These are phyloP conservation scores for Crenuchus spilurus DNA, from an alignment of 2,797 vertebrate genomes.

Conservation along the genomic window DNA sequence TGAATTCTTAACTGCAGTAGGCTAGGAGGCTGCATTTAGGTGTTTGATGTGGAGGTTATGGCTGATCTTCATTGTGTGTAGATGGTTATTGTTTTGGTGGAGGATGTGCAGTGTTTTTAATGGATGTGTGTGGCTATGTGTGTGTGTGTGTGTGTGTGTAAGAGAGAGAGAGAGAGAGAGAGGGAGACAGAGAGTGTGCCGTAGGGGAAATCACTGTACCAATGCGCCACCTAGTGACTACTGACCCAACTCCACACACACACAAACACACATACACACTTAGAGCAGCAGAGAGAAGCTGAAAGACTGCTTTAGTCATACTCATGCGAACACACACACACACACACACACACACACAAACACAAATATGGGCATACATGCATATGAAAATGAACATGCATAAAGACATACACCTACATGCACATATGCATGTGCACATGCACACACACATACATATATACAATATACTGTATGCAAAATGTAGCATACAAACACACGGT, in stretches of 20 bases:
- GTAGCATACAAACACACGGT: too few relatives aligned
- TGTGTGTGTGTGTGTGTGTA: not conserved
- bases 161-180: too few relatives aligned
- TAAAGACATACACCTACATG: too few relatives aligned
- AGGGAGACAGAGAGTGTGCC: conserved; percentile 15
- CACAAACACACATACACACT: not conserved
- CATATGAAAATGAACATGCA: too few relatives aligned
- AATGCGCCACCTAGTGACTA: conserved; percentile 93
- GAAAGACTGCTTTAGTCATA: not conserved
- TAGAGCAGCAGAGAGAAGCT: not conserved
- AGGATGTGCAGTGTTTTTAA: conserved; percentile 20
- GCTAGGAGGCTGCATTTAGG: not conserved
- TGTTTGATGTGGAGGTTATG: conserved; percentile 10
- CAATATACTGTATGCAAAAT: too few relatives aligned
- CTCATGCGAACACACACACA: conserved; percentile 7
- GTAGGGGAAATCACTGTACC: conserved; percentile 79
- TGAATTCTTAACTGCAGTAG: too few relatives aligned
- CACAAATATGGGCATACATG: too few relatives aligned
- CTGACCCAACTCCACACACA: conserved; percentile 47
- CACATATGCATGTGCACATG: not conserved
- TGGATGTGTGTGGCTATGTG: conserved; percentile 15
- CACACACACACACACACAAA: too few relatives aligned
- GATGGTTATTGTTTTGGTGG: conserved; percentile 45
- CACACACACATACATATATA: not conserved
- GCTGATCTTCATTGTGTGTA: conserved; percentile 23